Percentiles rank a stretch among this genome's conserved stretches.
Evolutionary conservation across 2,888 invertebrate species (phyloP).

Genomic region (Ochlodes sylvanus): DNA sequence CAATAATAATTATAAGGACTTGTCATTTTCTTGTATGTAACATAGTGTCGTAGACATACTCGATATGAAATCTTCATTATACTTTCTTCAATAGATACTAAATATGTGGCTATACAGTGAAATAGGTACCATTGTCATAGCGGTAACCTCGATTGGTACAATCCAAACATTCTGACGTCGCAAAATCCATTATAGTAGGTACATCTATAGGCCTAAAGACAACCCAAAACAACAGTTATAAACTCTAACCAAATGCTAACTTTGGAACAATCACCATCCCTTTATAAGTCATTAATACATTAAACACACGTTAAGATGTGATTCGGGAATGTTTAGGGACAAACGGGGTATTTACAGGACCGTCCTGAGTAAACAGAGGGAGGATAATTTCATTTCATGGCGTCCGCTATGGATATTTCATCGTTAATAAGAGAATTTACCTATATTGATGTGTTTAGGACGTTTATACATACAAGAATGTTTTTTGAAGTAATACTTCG

Average conservation of each 20-base stretch:
- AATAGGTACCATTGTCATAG: no score
- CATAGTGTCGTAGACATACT: no score
- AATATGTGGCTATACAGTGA: no score
- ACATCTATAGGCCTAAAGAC: background rate
- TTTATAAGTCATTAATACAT: conserved; percentile 68
- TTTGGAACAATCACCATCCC: conserved; percentile 40
- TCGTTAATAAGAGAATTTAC: conserved; percentile 34
- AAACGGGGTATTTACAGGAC: conserved; percentile 26
- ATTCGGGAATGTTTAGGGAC: conserved; percentile 47
- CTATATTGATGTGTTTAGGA: conserved; percentile 29
- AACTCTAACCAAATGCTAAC: conserved; percentile 24
- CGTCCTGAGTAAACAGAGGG: conserved; percentile 31
- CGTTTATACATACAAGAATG: background rate
- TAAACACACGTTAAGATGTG: conserved; percentile 64
- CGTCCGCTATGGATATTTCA: conserved; percentile 38
- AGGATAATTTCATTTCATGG: conserved; percentile 56
- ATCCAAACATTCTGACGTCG: no score
- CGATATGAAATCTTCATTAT: no score
- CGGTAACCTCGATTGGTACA: no score
- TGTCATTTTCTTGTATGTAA: no score
- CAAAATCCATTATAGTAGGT: background rate
- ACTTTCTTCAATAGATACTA: no score
- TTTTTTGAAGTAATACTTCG: no score
- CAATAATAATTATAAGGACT: no score
- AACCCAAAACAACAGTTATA: conserved; percentile 20